Evolutionary conservation across 30 jellyfish, hydroid and myxozoan species (phyloP).

Genomic region (Pseudorhiza aurosa): DNA sequence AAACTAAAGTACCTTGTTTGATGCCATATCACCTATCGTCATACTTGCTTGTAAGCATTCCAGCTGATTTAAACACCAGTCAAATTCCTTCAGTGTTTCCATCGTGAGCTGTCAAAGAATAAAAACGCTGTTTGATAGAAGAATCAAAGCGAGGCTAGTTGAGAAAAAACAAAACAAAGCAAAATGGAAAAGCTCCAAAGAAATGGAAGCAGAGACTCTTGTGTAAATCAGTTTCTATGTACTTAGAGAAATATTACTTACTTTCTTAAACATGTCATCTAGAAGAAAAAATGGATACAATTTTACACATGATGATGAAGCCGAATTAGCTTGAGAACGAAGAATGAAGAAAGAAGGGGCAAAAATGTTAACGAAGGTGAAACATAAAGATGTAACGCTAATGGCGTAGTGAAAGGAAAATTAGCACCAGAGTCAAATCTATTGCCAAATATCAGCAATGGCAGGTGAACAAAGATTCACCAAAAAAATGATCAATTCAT

Average conservation of each 20-base stretch:
- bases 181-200: too few species aligned
- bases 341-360: background rate
- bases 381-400: too few species aligned
- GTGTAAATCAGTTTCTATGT: background rate
- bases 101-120: slow-evolving; percentile 74
- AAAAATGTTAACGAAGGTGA: too few species aligned
- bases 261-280: slow-evolving; percentile 97
- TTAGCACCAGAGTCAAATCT: too few species aligned
- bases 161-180: too few species aligned
- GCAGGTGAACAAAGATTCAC: too few species aligned
- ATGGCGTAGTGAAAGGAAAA: too few species aligned
- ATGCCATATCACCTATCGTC: slow-evolving; percentile 98
- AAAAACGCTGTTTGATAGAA: background rate
- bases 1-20: slow-evolving; percentile 74
- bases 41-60: slow-evolving; percentile 93
- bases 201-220: background rate
- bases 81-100: slow-evolving; percentile 97
- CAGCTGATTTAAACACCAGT: slow-evolving; percentile 96
- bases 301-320: too few species aligned
- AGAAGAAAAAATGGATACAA: slow-evolving; percentile 19
- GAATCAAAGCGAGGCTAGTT: too few species aligned
- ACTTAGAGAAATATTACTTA: slow-evolving; percentile 1
- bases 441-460: too few species aligned
- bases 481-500: too few species aligned
- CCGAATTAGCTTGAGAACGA: too few species aligned